Conservation (phyloP, 2,888 invertebrate species). For the Rhagonycha fulva region DNA sequence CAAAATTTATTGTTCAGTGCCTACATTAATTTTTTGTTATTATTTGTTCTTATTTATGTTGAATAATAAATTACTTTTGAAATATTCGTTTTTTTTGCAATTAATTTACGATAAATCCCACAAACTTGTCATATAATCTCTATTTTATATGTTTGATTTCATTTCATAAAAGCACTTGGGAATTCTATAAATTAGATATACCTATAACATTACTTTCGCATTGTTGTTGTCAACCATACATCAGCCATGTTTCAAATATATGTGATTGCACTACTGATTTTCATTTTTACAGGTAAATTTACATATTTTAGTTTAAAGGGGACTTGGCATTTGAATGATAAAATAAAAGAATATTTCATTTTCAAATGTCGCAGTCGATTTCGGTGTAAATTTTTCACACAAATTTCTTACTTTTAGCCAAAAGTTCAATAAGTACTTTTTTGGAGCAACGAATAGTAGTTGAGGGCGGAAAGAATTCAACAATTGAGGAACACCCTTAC, state of each 20-base stretch:
- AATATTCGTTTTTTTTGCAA: no score
- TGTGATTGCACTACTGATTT: not conserved
- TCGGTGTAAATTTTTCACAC: no score
- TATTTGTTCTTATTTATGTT: no score
- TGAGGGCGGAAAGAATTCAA: not conserved
- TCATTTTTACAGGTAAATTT: not conserved
- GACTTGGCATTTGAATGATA: no score
- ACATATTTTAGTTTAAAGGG: not conserved
- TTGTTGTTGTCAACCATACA: not conserved
- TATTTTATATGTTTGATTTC: not conserved
- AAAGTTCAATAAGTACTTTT: not conserved
- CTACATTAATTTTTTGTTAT: no score
- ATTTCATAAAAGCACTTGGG: not conserved
- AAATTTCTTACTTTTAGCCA: not conserved
- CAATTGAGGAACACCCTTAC: conserved; percentile 7
- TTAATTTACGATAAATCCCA: no score
- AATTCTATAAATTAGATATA: not conserved
- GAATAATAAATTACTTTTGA: no score
- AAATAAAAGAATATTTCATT: no score
- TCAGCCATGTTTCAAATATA: not conserved
- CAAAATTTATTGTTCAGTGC: no score
- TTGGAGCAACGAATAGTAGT: not conserved
- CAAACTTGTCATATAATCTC: not conserved
- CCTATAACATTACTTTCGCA: no score
- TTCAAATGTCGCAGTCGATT: no score